Evolutionary conservation across 2,797 vertebrate species (phyloP), one percentile per base, ranked within the genome.

Genomic region (Basileuterus tristriatus): DNA sequence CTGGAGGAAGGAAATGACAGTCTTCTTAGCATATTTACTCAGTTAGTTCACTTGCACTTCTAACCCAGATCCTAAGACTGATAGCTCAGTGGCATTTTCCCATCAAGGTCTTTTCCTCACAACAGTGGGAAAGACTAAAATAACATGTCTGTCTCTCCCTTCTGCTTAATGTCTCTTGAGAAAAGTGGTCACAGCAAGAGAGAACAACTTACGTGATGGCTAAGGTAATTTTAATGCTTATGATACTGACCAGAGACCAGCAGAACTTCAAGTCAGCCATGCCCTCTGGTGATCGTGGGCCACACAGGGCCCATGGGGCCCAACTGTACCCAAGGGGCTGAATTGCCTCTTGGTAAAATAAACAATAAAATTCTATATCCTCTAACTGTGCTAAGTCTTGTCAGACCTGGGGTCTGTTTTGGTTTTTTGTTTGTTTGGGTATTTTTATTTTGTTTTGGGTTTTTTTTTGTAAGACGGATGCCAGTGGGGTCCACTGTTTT

Each of bases 31-130:
- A 43, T 89, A 94, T 91, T 96, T 94, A 80, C 84, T 94, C 86
- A 86, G 23, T 95, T 94, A 89, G 92, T 96, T 96, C 93, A 89
- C 80, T 94, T 96, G 89, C 83, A 58, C 85, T 96, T 93, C 76
- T 92, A 69, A 93, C 80, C 88, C 70, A 30, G 15, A 68, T 83
- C 59, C 52, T 77, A 29, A 89, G 82, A 70, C 74, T 6, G 6
- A 89, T 90, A 11, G 1, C 75, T 92, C 63, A 37, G 52, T 77
- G 78, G 59, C 58, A 50, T 90, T 94, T 96, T 95, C 78, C 75
- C 83, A 90, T 68, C 26, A 37, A 82, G 83, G 77, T 46, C 58
- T 89, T 83, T 92, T 92, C 71, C 55, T 80, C 23, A 49, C 37
- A 1, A 4, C 50, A 53, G 62, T 75, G 63, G 65, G 59, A 91